These are phyloP conservation scores for Agapetus fuscipes DNA, from an alignment of 2,888 invertebrate genomes.

Conservation along the genomic window DNA sequence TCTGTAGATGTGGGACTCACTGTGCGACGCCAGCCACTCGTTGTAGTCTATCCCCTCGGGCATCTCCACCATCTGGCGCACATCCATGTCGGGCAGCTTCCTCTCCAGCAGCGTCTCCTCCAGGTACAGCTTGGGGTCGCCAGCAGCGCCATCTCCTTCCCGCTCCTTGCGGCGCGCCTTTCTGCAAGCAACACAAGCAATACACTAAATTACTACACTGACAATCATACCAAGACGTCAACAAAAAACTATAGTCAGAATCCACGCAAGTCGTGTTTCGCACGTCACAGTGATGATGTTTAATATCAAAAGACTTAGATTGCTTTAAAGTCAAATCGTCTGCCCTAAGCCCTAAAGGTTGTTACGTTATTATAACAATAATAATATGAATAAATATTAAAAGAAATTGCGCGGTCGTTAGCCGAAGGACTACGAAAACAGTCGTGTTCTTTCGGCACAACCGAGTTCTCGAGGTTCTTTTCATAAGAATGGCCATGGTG, in stretches of 20 bases:
- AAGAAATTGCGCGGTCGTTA: no score
- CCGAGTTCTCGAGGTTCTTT: no score
- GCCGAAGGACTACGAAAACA: no score
- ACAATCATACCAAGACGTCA: no score
- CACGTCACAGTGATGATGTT: not conserved
- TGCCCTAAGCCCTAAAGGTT: no score
- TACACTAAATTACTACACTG: not conserved
- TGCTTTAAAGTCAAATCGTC: not conserved
- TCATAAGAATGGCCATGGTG: no score
- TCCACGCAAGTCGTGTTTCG: not conserved
- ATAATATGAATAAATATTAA: no score
- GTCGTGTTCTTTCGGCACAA: no score
- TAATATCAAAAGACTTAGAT: not conserved
- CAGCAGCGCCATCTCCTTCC: slow-evolving; percentile 63
- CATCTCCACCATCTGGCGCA: slow-evolving; percentile 87
- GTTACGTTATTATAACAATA: no score
- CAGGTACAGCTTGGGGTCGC: slow-evolving; percentile 89
- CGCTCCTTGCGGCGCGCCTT: slow-evolving; percentile 96
- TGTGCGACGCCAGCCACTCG: slow-evolving; percentile 99
- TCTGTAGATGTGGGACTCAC: slow-evolving; percentile 61
- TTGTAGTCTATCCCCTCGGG: slow-evolving; percentile 95
- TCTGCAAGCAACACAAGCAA: slow-evolving; percentile 47
- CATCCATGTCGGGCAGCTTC: slow-evolving; percentile 88
- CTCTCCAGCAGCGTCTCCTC: slow-evolving; percentile 91
- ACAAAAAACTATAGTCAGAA: not conserved